Evolutionary conservation across 2,888 invertebrate genomes (phyloP), one percentile per base, ranked within the genome.

Genomic region (Nebria brevicollis): DNA sequence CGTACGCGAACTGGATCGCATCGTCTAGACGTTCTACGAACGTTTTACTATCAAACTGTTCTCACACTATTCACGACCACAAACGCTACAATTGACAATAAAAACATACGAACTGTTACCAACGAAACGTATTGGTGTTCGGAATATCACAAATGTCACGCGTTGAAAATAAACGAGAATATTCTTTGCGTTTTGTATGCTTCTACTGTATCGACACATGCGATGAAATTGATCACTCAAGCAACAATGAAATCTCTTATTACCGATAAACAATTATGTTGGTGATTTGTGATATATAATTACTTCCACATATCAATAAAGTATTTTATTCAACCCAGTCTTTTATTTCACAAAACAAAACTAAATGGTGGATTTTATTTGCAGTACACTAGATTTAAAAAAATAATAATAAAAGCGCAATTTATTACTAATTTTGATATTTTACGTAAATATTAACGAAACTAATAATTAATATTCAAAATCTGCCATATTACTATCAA

Each of bases 131-230:
- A 95, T 87, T 95, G 96, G 94, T 94, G 94, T 87, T 95, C 95
- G 0, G 96, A 97, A 86, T 95, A 95, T 87, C 95, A 96, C 88
- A 96, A 96, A 88, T 95, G 96, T 85, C 95, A 96, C 86, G 95
- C 95, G 0, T 90, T 94, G 25, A 92, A 93, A 86, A 90, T 91
- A 1, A 91, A 91, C 8, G 91, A 93, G 83, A 92, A 95, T 85
- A 89, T 96, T 81, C 91, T 96, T 83, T 95, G 95, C 86, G 92
- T 94, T 8, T 89, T 96, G 0, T 97, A 94, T 86, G 91, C 93
- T 10, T 92, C 95, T 10, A 90, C 94, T 26, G 92, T 97, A 80
- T 94, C 96, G 25, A 94, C 93, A 20, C 94, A 94, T 85, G 93
- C 95, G 8, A 95, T 95, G 93, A 93, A 95, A 86, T 89, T 93